Evolutionary conservation across 2,797 vertebrate genomes (phyloP).

Genomic region (Arnoldichthys spilopterus): DNA sequence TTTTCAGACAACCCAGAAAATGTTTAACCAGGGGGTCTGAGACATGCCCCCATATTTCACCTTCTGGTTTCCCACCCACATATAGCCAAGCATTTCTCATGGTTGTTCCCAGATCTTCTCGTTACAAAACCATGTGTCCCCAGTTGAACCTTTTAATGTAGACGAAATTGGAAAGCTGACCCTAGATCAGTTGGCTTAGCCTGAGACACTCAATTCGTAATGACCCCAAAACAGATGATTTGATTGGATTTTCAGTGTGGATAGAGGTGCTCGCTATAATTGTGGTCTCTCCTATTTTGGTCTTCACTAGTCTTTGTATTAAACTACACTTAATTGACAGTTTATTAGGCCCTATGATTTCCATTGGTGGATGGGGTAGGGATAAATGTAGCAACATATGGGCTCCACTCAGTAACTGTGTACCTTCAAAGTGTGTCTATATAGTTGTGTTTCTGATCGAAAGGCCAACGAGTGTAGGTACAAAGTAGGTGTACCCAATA

Average conservation of each 20-base stretch:
- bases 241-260: conserved; percentile 38
- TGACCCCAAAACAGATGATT: conserved; percentile 15
- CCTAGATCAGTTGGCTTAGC: conserved; percentile 8
- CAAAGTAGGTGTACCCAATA: neutral
- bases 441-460: neutral
- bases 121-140: too few relatives aligned
- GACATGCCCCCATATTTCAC: too few relatives aligned
- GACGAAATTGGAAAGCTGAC: conserved; percentile 23
- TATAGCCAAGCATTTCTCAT: too few relatives aligned
- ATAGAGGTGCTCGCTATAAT: conserved; percentile 19
- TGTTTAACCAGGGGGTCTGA: too few relatives aligned
- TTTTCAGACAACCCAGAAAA: too few relatives aligned
- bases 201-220: conserved; percentile 4
- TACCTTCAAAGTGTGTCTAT: neutral
- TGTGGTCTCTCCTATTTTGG: conserved; percentile 23
- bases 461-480: neutral
- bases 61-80: too few relatives aligned
- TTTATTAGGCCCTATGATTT: neutral
- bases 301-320: conserved; percentile 43
- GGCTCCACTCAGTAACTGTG: neutral
- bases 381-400: neutral
- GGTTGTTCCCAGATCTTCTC: too few relatives aligned
- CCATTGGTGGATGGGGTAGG: neutral
- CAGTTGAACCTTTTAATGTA: neutral
- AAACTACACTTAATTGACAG: conserved; percentile 1